phyloP scores from a whole-genome alignment of 2,113 vertebrate genomes.

The Lampris megalopsis region DNA sequence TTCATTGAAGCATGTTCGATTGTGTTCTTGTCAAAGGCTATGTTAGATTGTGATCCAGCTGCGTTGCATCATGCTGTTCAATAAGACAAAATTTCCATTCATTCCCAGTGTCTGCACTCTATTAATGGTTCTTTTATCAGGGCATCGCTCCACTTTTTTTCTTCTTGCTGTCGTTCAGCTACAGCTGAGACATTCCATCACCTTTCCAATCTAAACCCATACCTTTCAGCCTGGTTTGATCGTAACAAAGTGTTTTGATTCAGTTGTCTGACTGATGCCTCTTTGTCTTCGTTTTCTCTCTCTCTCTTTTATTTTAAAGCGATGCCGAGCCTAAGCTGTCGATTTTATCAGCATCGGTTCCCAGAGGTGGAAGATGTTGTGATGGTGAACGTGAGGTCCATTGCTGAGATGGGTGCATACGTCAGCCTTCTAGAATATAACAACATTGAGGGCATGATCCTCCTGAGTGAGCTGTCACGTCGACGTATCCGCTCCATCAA shows the following conservation, averaged over 20 bases:
- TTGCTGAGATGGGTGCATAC: constrained; percentile 98
- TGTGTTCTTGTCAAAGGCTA: no score
- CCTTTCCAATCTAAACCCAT: no score
- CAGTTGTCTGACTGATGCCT: neutral
- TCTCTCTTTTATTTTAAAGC: constrained; percentile 69
- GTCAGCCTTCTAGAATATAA: constrained; percentile 98
- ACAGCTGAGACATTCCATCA: neutral
- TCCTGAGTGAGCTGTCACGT: constrained; percentile 95
- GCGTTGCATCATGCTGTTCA: constrained; percentile 67
- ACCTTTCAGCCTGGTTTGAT: no score
- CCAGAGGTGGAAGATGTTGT: constrained; percentile 98
- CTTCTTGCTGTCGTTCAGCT: no score
- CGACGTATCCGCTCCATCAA: constrained; percentile 98
- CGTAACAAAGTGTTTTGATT: no score
- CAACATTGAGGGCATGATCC: constrained; percentile 99
- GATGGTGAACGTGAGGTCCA: constrained; percentile 98
- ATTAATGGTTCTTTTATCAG: no score
- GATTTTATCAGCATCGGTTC: constrained; percentile 98
- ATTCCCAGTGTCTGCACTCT: no score
- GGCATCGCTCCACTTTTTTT: neutral
- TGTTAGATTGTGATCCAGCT: constrained; percentile 6
- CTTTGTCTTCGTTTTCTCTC: neutral
- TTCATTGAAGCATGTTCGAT: no score
- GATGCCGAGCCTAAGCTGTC: constrained; percentile 96
- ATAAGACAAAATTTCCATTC: neutral